These are phyloP conservation scores for Picathartes gymnocephalus DNA, from an alignment of 2,113 vertebrate genomes.

Conservation along the genomic window DNA sequence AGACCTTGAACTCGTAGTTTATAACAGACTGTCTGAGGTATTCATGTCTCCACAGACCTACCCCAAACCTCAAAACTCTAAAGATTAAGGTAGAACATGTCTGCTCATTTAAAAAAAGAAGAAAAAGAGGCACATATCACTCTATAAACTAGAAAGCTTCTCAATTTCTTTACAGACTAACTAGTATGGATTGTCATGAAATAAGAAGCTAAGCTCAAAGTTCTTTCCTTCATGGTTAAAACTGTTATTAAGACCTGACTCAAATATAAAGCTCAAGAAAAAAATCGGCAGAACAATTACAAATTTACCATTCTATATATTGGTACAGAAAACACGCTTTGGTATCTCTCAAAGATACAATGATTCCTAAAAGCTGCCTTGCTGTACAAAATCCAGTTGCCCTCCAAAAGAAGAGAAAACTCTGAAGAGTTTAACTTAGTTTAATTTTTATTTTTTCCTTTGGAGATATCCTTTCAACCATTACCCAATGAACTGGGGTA, in stretches of 20 bases:
- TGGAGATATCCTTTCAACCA: neutral
- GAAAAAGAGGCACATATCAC: neutral
- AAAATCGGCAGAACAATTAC: neutral
- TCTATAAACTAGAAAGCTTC: neutral
- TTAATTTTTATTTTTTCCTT: neutral
- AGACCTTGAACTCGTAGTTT: neutral
- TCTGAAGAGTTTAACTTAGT: neutral
- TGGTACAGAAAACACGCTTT: neutral
- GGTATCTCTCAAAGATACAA: neutral
- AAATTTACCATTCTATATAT: neutral
- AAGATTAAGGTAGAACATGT: neutral
- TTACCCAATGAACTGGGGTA: neutral
- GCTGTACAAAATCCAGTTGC: neutral
- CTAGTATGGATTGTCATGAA: neutral
- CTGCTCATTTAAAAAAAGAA: neutral
- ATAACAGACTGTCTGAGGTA: neutral
- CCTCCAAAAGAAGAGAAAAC: neutral
- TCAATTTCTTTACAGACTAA: neutral
- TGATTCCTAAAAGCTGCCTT: neutral
- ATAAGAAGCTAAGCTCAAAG: neutral
- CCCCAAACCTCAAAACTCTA: neutral
- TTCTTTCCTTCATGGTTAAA: neutral
- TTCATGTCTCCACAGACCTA: neutral
- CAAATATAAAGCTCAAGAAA: neutral
- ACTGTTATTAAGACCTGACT: neutral